Evolutionary conservation across 2,113 vertebrate species (phyloP).

Genomic region (Lagopus muta): DNA sequence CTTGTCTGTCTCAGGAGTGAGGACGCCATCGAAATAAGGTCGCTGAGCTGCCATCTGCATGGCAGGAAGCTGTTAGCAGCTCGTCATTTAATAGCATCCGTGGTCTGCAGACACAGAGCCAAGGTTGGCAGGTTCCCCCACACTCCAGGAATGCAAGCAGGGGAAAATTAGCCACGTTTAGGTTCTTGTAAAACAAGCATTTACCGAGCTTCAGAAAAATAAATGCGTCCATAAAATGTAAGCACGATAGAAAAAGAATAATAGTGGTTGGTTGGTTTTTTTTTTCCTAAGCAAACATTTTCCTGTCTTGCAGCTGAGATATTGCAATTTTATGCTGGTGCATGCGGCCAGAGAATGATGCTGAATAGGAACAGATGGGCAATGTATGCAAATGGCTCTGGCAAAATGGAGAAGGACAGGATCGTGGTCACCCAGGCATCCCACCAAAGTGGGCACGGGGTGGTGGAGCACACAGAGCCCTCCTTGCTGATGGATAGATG

Average conservation of each 20-base stretch:
- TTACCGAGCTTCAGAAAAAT: neutral
- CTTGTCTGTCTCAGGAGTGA: conserved; percentile 1
- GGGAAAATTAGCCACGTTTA: neutral
- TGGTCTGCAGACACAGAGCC: neutral
- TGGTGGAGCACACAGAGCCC: neutral
- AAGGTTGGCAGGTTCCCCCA: neutral
- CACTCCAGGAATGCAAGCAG: neutral
- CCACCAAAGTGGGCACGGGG: neutral
- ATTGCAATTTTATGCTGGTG: neutral
- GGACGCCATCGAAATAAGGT: neutral
- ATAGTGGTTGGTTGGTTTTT: accelerated
- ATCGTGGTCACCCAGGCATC: neutral
- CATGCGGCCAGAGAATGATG: neutral
- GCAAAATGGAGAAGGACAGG: neutral
- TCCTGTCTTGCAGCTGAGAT: conserved; percentile 7
- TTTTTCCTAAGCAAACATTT: neutral
- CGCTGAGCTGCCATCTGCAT: neutral
- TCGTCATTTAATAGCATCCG: neutral
- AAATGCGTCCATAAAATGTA: neutral
- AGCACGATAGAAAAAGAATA: neutral
- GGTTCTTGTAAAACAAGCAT: neutral
- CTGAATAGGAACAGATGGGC: conserved; percentile 35
- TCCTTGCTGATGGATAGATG: neutral
- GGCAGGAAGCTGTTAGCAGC: neutral
- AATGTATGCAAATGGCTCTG: neutral